Base-by-base conservation (phyloP, 2,797 vertebrate genomes). In the Falco novaeseelandiae region DNA sequence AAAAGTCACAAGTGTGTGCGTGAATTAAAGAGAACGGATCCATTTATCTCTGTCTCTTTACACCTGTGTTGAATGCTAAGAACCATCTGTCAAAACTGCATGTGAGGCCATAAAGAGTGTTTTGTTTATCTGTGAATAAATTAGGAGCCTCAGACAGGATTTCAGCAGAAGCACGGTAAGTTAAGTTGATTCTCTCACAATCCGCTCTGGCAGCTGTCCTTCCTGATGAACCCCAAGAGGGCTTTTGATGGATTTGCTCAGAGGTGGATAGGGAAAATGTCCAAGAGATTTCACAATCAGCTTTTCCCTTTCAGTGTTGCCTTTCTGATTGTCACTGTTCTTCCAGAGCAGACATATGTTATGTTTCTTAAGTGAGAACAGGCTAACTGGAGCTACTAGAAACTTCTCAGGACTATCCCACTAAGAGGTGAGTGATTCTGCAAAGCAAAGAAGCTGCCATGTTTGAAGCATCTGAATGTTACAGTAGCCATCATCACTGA, bases 121-220 rank as follows among this genome's bases (percentile, higher is more conserved):
- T 98, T 98, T 98, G 96, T 97, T 98, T 97, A 96, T 96, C 83
- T 94, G 73, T 96, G 95, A 91, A 97, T 97, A 97, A 97, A 98
- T 97, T 97, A 98, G 96, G 92, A 58, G 67, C 32, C 55, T 92
- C 38, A 29, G 79, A 96, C 80, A 81, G 36, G 54, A 76, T 97
- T 97, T 97, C 87, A 96, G 89, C 85, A 89, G 61, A 94, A 90
- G 61, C 80, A 62, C 8, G 12, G 59, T 62, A 72, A 83, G 46
- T 76, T 95, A 81, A 94, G 62, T 52, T 67, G 8, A 85, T 85
- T 77, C 15, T 30, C 23, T 94, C 49, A 69, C 90, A 96, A 97
- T 92, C 58, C 36, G 42, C 48, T 89, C 82, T 89, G 81, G 51
- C 76, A 87, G 89, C 77, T 96, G 76, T 91, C 80, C 51, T 89